phyloP scores from a whole-genome alignment of 1,140 invertebrate genomes.

The Melipona quadrifasciata region DNA sequence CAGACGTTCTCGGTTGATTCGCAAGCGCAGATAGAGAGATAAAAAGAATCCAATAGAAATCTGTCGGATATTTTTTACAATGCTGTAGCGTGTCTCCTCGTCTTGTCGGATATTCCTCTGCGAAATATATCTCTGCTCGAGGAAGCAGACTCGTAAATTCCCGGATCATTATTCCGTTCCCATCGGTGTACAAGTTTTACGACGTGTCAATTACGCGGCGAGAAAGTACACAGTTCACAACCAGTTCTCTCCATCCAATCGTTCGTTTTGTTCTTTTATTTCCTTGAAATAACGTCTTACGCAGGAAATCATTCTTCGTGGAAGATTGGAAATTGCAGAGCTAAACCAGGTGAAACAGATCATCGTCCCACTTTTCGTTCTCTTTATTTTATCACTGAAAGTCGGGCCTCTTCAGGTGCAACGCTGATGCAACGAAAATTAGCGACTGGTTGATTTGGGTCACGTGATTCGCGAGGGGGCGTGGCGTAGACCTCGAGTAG shows the following conservation, averaged over 20 bases:
- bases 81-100: neutral
- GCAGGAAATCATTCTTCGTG: no score
- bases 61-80: neutral
- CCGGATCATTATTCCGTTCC: neutral
- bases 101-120: neutral
- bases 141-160: neutral
- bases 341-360: no score
- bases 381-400: no score
- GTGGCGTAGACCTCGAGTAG: no score
- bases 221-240: neutral
- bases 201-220: neutral
- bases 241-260: no score
- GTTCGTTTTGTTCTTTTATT: neutral
- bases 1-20: neutral
- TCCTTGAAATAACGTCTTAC: no score
- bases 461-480: no score
- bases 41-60: neutral
- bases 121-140: neutral
- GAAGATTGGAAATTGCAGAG: no score
- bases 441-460: no score
- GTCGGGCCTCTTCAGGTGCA: no score
- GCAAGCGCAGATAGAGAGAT: neutral
- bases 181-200: neutral
- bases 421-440: no score
- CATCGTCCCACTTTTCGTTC: no score